Percentiles rank a stretch among this genome's conserved stretches.
Conservation (phyloP, 2,113 vertebrate species). For the Rhinolophus ferrumequinum region DNA sequence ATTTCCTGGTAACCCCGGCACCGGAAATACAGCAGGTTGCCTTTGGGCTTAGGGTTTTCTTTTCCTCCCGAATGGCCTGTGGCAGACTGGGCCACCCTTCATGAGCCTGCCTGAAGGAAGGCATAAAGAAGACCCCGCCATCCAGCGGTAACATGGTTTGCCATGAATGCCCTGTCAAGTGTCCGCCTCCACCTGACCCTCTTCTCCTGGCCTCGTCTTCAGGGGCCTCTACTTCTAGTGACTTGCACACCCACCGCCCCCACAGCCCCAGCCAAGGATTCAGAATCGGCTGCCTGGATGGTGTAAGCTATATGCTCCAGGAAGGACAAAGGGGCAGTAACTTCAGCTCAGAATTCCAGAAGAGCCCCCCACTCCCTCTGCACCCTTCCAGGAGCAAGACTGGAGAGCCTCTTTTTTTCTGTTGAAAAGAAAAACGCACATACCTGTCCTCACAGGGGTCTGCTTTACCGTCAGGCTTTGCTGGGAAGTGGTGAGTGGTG, state of each 20-base stretch:
- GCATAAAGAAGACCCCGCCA: too few relatives aligned
- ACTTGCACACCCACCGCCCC: rapidly evolving
- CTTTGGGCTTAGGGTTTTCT: rapidly evolving
- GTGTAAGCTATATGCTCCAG: not conserved
- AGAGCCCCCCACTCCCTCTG: too few relatives aligned
- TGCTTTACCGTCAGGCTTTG: not conserved
- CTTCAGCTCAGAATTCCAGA: not conserved
- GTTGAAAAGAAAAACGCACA: rapidly evolving
- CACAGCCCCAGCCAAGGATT: rapidly evolving
- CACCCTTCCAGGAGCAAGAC: too few relatives aligned
- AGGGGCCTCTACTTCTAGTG: rapidly evolving
- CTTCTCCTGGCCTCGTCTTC: not conserved
- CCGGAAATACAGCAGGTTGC: not conserved
- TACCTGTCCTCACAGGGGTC: rapidly evolving
- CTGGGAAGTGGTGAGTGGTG: rapidly evolving
- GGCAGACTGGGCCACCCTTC: not conserved
- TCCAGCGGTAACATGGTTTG: not conserved
- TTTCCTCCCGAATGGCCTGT: rapidly evolving
- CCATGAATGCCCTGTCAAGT: rapidly evolving
- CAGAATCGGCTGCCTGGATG: not conserved
- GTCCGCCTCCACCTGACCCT: not conserved
- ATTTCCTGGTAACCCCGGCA: too few relatives aligned
- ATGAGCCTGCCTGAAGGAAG: not conserved
- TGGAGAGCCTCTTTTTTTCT: not conserved
- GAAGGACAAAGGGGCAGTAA: not conserved